phyloP scores from a whole-genome alignment of 1,140 invertebrate species.

The Drosophila oshimai region DNA sequence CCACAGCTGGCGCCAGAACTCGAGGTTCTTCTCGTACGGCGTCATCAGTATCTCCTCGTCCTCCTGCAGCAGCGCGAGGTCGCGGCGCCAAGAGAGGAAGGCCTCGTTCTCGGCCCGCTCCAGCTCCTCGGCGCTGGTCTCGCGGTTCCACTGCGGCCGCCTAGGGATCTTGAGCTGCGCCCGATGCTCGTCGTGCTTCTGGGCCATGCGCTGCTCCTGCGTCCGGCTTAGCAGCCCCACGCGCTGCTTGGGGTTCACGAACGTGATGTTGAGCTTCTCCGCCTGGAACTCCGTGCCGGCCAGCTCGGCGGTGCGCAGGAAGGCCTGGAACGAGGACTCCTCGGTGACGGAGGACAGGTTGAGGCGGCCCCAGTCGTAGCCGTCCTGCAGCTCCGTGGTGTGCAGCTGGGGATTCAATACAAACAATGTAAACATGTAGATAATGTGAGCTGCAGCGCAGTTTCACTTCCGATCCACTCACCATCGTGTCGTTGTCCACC shows the following conservation, averaged over 20 bases:
- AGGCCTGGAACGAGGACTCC: slow-evolving; percentile 97
- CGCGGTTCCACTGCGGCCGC: slow-evolving; percentile 91
- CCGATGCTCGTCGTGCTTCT: slow-evolving; percentile 87
- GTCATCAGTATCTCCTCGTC: slow-evolving; percentile 93
- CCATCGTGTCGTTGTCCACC: slow-evolving; percentile 87
- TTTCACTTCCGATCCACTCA: slow-evolving; percentile 57
- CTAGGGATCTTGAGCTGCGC: slow-evolving; percentile 90
- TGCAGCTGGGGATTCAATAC: slow-evolving; percentile 86
- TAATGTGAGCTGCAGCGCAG: background rate
- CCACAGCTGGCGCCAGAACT: slow-evolving; percentile 99
- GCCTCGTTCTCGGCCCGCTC: slow-evolving; percentile 89
- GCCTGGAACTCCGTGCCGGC: slow-evolving; percentile 96
- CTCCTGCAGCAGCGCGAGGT: slow-evolving; percentile 91
- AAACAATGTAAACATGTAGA: too few relatives aligned
- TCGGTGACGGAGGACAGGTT: slow-evolving; percentile 98
- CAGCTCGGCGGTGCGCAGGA: slow-evolving; percentile 95
- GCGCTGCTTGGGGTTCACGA: slow-evolving; percentile 84
- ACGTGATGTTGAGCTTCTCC: slow-evolving; percentile 92
- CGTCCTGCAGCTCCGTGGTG: slow-evolving; percentile 93
- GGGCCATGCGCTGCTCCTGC: slow-evolving; percentile 85
- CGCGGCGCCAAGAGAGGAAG: slow-evolving; percentile 95
- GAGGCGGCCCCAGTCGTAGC: slow-evolving; percentile 93
- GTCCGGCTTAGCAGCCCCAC: slow-evolving; percentile 86
- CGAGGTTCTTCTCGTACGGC: slow-evolving; percentile 98
- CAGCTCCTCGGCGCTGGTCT: slow-evolving; percentile 91